Evolutionary conservation across 2,797 vertebrate species (phyloP), one percentile per base, ranked within the genome.

Genomic region (Oryzias sinensis): DNA sequence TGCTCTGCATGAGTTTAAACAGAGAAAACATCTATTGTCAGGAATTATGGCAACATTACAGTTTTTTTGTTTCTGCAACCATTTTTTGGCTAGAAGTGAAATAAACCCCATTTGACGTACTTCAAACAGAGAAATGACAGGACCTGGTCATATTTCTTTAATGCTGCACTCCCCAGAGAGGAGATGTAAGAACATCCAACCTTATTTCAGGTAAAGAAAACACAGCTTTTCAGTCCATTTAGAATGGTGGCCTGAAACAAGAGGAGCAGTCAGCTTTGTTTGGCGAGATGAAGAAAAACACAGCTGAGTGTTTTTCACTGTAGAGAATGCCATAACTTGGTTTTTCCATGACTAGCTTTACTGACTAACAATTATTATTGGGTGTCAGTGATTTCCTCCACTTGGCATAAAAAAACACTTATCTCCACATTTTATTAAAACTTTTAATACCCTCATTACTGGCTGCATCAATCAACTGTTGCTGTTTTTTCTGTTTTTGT

Each of bases 191-290:
- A 83, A 82, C 77, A 70, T 74, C 80, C 76, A 80, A 66, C 62
- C 74, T 63, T 68, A 87, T 82, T 61, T 70, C 65, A 79, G 86
- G 85, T 70, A 79, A 86, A 88, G 78, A 82, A 76, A 81, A 85
- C 79, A 72, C 40, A 66, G 68, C 74, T 81, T 65, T 74, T 72
- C 16, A 55, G 63, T 69, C 70, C 52, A 71, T 73, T 68, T 81
- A 83, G 74, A 72, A 56, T 68, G 74, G 70, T 74, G 67, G 83
- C 79, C 86, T 86, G 77, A 82, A 91, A 90, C 86, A 92, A 91
- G 77, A 74, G 66, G 68, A 77, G 70, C 73, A 76, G 86, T 84
- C 87, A 76, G 72, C 56, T 88, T 84, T 77, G 74, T 74, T 90
- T 88, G 85, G 72, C 71, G 24, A 75, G 77, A 77, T 82, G 77